Evolutionary conservation across 2,113 vertebrate genomes (phyloP).

Genomic region (Pseudorasbora parva): DNA sequence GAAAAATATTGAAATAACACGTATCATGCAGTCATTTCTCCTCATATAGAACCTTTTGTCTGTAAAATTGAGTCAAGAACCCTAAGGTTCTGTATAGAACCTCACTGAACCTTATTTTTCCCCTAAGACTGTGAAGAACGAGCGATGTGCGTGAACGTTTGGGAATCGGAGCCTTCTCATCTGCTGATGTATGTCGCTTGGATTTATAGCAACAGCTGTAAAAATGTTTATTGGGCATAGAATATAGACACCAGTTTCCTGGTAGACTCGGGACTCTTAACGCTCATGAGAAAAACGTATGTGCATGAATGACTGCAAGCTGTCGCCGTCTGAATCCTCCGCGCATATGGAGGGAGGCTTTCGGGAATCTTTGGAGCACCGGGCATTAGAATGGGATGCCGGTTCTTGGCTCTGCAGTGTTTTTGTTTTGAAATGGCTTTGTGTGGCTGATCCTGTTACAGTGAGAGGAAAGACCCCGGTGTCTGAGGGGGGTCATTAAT

Average conservation of each 20-base stretch:
- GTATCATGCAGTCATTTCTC: too few relatives aligned
- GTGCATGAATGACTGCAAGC: constrained; percentile 12
- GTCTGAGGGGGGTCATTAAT: background rate
- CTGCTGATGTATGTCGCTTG: constrained; percentile 41
- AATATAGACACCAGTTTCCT: constrained; percentile 52
- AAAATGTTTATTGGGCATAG: constrained; percentile 56
- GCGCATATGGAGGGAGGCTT: background rate
- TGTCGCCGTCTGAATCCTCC: constrained; percentile 2
- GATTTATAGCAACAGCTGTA: constrained; percentile 63
- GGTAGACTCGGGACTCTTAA: constrained; percentile 29
- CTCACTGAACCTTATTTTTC: too few relatives aligned
- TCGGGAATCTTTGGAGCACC: constrained; percentile 38
- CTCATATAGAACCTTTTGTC: too few relatives aligned
- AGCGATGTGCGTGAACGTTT: constrained; percentile 34
- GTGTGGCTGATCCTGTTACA: constrained; percentile 40
- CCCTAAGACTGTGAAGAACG: constrained; percentile 23
- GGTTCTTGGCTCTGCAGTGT: constrained; percentile 10
- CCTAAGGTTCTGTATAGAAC: too few relatives aligned
- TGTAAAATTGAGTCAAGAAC: too few relatives aligned
- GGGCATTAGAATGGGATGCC: constrained; percentile 27
- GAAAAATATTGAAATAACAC: too few relatives aligned
- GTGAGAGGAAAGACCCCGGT: background rate
- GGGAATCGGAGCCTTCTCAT: constrained; percentile 43
- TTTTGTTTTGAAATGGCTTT: constrained; percentile 29
- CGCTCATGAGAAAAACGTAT: constrained; percentile 42